A percentile compares a stretch with the other conserved stretches of the same genome.
Evolutionary conservation across 2,888 invertebrate species (phyloP).

Genomic region (Fabriciana adippe): DNA sequence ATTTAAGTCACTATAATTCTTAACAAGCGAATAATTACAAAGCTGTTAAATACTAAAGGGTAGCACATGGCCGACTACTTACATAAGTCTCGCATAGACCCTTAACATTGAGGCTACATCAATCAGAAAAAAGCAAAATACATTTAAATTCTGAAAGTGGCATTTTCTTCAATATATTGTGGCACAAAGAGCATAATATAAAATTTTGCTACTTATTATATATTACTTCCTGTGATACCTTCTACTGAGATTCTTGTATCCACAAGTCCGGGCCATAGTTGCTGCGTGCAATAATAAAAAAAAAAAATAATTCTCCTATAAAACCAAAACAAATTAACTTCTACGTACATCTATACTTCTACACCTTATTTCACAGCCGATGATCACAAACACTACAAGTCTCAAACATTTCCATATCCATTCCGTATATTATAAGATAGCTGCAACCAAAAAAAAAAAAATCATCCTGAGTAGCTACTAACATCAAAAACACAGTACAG

Average conservation of each 20-base stretch:
- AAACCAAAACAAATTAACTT: constrained; percentile 43
- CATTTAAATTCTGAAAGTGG: constrained; percentile 27
- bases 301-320: constrained; percentile 56
- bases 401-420: constrained; percentile 81
- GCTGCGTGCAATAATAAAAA: constrained; percentile 78
- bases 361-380: constrained; percentile 79
- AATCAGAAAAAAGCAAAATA: constrained; percentile 37
- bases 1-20: constrained; percentile 5
- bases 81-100: constrained; percentile 25
- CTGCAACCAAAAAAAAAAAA: constrained; percentile 75
- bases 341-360: constrained; percentile 49
- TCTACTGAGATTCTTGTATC: constrained; percentile 84
- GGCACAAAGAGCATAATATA: constrained; percentile 44
- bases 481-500: neutral
- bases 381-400: constrained; percentile 69
- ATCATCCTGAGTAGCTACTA: constrained; percentile 26
- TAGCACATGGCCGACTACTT: constrained; percentile 26
- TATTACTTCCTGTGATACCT: constrained; percentile 84
- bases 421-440: constrained; percentile 78
- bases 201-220: constrained; percentile 55
- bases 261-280: constrained; percentile 82
- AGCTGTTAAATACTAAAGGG: constrained; percentile 27
- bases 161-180: constrained; percentile 41
- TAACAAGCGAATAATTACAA: constrained; percentile 5
- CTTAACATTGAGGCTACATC: constrained; percentile 31